Evolutionary conservation across 2,888 invertebrate genomes (phyloP), one percentile per base, ranked within the genome.

Genomic region (Cynaeus angustus): DNA sequence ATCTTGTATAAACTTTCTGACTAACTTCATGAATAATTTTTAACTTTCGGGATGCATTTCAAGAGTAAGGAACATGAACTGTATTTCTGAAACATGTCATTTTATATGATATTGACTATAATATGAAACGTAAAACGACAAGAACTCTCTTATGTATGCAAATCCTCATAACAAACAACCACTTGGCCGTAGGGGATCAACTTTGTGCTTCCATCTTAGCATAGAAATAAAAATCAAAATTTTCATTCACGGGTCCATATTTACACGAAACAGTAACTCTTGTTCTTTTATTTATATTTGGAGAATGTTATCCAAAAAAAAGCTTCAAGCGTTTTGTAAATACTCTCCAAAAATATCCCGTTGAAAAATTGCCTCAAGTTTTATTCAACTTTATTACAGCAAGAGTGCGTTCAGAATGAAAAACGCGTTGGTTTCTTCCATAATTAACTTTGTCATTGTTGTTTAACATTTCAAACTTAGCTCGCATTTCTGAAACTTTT

Each of bases 91-190:
- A 14, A 59, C 59, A 59, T 59, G 45, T 43, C 59, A 59, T 58
- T 50, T 50, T 61, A 61, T 61, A 33, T 38, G 46, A 61, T 61
- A 61, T 61, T 46, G 48, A 28, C 61, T 61, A 50, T 61, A 61
- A 56, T 33, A 10, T 3, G 33, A 26, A 33, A 46, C 30, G 16
- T 38, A 16, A 46, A 33, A 37, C 26, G 12, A 26, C 21, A 14
- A 50, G 8, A 43, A 7, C 14, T 28, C 59, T 30, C 12, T 59
- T 59, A 59, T 59, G 48, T 38, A 61, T 61, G 61, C 61, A 61
- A 48, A 61, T 61, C 48, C 16, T 33, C 21, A 45, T n/a, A 50
- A 37, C 38, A 50, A 61, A 50, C 61, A 61, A 33, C 61, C 48
- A 38, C 38, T 43, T 58, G 6, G 12, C 8, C 55, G 33, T 41